These are phyloP conservation scores for Aviceda subcristata DNA, from an alignment of 2,113 vertebrate genomes.

Conservation along the genomic window DNA sequence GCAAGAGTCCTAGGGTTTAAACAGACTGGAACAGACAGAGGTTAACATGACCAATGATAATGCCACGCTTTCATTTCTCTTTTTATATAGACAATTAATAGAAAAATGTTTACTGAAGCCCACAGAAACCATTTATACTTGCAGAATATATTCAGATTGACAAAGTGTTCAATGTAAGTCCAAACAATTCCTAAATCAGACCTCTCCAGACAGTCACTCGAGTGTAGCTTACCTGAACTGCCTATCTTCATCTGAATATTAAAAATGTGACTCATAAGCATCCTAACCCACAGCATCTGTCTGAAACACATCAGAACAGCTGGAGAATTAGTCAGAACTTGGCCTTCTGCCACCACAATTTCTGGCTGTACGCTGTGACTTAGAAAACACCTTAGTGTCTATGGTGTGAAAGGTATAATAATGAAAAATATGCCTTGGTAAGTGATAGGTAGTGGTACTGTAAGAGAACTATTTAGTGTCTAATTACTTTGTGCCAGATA, in stretches of 20 bases:
- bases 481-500: conserved; percentile 52
- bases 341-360: conserved; percentile 34
- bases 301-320: conserved; percentile 41
- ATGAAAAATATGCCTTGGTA: neutral
- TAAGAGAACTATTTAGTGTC: conserved; percentile 16
- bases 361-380: neutral
- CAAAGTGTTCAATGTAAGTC: conserved; percentile 1
- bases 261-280: conserved; percentile 57
- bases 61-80: neutral
- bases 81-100: neutral
- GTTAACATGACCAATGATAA: neutral
- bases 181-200: conserved; percentile 37
- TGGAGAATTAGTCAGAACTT: conserved; percentile 57
- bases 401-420: neutral
- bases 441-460: neutral
- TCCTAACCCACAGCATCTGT: conserved; percentile 52
- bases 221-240: conserved; percentile 9
- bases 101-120: conserved; percentile 25
- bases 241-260: conserved; percentile 30
- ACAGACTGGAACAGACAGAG: neutral
- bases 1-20: neutral
- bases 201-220: conserved; percentile 7
- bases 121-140: conserved; percentile 8
- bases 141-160: conserved; percentile 26
- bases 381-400: conserved; percentile 18